These are phyloP conservation scores for Morpho helenor DNA, from an alignment of 2,888 invertebrate species.

Conservation along the genomic window DNA sequence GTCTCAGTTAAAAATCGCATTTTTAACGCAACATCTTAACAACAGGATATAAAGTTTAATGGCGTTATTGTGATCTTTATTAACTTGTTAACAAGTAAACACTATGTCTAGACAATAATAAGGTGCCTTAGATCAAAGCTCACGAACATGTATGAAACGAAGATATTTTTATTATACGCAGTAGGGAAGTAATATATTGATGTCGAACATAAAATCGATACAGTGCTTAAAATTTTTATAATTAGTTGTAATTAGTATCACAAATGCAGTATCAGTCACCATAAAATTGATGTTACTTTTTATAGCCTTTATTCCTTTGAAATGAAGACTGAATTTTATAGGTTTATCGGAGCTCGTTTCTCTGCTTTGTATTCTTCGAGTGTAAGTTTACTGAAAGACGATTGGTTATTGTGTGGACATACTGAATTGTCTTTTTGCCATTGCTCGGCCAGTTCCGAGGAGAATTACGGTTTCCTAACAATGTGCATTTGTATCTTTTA, in stretches of 20 bases:
- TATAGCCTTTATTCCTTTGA: conserved; percentile 17
- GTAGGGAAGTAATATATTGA: conserved; percentile 24
- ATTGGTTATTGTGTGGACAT: conserved; percentile 27
- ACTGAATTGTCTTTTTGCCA: conserved; percentile 23
- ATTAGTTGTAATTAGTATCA: conserved; percentile 30
- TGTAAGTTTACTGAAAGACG: conserved; percentile 22
- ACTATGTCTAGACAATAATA: conserved; percentile 29
- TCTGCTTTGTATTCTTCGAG: conserved; percentile 24
- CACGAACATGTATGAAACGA: conserved; percentile 28
- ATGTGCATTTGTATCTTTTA: conserved; percentile 15
- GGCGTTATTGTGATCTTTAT: conserved; percentile 28
- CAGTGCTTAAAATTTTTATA: conserved; percentile 24
- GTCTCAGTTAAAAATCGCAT: conserved; percentile 17
- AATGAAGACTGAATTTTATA: conserved; percentile 16
- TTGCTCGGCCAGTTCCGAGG: conserved; percentile 16
- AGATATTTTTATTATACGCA: conserved; percentile 33
- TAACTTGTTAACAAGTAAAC: conserved; percentile 31
- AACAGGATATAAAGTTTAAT: conserved; percentile 28
- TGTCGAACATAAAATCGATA: conserved; percentile 29
- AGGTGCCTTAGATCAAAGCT: conserved; percentile 26
- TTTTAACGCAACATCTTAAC: conserved; percentile 21
- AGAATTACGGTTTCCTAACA: conserved; percentile 19
- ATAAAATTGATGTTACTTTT: conserved; percentile 9
- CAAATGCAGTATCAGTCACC: conserved; percentile 7
- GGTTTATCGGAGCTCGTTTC: conserved; percentile 13